These are phyloP conservation scores for Limenitis camilla DNA, from an alignment of 2,888 invertebrate genomes.

Conservation along the genomic window DNA sequence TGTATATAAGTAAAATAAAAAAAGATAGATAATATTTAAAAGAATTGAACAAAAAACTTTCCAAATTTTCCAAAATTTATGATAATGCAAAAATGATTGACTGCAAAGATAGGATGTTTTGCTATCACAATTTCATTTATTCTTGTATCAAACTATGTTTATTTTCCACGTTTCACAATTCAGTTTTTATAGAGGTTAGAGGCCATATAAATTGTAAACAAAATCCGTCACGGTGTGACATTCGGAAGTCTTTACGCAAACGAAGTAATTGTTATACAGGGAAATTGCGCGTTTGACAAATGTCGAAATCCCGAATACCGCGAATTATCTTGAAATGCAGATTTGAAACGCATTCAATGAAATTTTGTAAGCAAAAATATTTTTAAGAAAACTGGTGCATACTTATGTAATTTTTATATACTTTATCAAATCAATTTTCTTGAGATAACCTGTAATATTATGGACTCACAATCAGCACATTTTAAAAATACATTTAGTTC, in stretches of 20 bases:
- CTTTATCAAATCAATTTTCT: not conserved
- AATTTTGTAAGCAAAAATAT: constrained; percentile 9
- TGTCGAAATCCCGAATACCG: constrained; percentile 43
- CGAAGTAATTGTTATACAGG: constrained; percentile 30
- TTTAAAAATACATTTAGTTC: too few relatives aligned
- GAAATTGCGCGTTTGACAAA: constrained; percentile 37
- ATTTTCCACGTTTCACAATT: not conserved
- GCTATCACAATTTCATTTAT: too few relatives aligned
- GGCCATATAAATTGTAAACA: not conserved
- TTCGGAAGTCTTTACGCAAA: constrained; percentile 37
- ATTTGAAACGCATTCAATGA: constrained; percentile 26
- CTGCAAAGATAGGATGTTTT: too few relatives aligned
- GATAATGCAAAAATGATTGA: too few relatives aligned
- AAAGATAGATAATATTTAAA: not conserved
- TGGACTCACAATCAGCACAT: too few relatives aligned
- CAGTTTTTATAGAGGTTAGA: not conserved
- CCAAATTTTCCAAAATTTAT: too few relatives aligned
- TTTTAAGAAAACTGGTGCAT: constrained; percentile 2
- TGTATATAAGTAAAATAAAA: too few relatives aligned
- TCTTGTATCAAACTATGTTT: too few relatives aligned
- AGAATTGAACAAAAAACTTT: too few relatives aligned
- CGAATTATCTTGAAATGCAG: constrained; percentile 40
- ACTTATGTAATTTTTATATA: not conserved
- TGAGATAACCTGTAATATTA: too few relatives aligned
- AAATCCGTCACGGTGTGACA: constrained; percentile 29